Evolutionary conservation across 2,113 vertebrate genomes (phyloP).

Genomic region (Galeopterus variegatus): DNA sequence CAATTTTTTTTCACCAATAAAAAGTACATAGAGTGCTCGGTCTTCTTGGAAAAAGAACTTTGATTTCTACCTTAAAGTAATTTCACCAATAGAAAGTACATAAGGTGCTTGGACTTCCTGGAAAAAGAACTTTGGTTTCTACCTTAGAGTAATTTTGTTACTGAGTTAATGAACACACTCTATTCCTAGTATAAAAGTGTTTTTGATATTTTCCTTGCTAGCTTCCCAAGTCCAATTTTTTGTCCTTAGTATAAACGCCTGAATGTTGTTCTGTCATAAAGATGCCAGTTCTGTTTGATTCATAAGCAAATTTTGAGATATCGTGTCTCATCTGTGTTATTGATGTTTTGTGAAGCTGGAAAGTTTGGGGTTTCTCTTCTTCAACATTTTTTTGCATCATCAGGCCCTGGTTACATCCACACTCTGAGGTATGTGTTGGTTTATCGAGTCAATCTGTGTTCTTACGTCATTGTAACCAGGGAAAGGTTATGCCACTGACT

Average conservation of each 20-base stretch:
- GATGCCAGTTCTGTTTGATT: neutral
- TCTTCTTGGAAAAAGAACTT: slow-evolving; percentile 74
- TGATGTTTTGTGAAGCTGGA: neutral
- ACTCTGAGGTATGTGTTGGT: neutral
- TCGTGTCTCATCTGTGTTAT: neutral
- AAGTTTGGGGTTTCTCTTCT: neutral
- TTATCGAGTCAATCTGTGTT: neutral
- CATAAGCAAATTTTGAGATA: neutral
- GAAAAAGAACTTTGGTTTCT: slow-evolving; percentile 71
- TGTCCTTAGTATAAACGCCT: neutral
- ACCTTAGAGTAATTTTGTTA: slow-evolving; percentile 50
- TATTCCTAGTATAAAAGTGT: slow-evolving; percentile 1
- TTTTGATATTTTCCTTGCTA: neutral
- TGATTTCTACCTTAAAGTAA: slow-evolving; percentile 54
- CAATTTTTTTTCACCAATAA: neutral
- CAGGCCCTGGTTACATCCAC: neutral
- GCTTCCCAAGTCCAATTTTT: neutral
- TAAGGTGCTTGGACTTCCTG: slow-evolving; percentile 65
- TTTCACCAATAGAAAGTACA: slow-evolving; percentile 57
- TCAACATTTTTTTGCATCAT: neutral
- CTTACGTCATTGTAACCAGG: neutral
- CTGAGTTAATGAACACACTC: slow-evolving; percentile 36
- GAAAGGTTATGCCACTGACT: neutral
- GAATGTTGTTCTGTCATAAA: neutral
- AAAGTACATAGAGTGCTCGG: slow-evolving; percentile 68